Base-by-base conservation (phyloP, 2,888 invertebrate genomes). In the Epinotia demarniana region DNA sequence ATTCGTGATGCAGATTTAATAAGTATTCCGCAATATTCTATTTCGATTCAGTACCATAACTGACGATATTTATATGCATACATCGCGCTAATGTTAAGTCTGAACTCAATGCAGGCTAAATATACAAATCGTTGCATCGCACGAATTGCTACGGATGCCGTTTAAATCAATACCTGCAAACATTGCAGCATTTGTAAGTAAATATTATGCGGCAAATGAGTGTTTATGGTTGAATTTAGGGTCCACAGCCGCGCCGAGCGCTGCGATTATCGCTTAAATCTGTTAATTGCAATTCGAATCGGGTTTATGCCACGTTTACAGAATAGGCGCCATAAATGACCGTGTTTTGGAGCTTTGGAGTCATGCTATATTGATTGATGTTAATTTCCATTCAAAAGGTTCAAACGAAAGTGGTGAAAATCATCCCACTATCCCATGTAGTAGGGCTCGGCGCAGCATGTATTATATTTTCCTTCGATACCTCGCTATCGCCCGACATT, bases 141-240 rank as follows among this genome's bases (percentile, higher is more conserved):
- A 13, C 39, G 39, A 57, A 68, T 57, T 19, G 33, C 57, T 43
- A 18, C 57, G 18, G 63, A 27, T 13, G 27, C 53, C 19, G 39
- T 75, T 67, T 23, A 61, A 62, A 75, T 72, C 71, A 62, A 75
- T 75, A 75, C 27, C 49, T 33, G 61, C 61, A 60, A 76, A 72
- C 75, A 75, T 67, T 55, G 66, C 46, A 71, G 19, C 63, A 46
- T 62, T 68, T 63, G 68, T 73, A 76, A 72, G 73, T 68, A 72
- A 73, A 68, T 63, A 76, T 76, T 58, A 61, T 46, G 63, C 57
- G 39, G 70, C 64, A 66, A 75, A 75, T 67, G 46, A 72, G 61
- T 57, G 75, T 72, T 75, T 72, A 72, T 75, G 57, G 43, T 58
- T 9, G 23, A 9, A 64, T 64, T 55, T 57, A 58, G 64, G 27